Conservation (phyloP, 2,113 vertebrate species). For the Colinus virginianus region DNA sequence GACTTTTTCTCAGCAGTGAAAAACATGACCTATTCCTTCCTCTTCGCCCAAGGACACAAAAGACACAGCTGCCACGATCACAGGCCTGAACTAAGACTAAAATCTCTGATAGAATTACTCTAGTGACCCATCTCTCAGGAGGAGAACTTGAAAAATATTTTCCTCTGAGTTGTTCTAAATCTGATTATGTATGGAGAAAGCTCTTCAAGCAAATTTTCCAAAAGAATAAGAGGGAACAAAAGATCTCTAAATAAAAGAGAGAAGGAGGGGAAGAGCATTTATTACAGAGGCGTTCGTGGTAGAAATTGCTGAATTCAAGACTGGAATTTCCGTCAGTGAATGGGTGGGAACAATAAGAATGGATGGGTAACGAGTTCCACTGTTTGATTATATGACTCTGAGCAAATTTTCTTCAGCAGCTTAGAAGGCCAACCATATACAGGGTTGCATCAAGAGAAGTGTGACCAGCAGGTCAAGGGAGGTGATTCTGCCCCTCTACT, state of each 20-base stretch:
- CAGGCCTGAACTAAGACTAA: not conserved
- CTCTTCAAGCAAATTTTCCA: not conserved
- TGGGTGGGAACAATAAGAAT: not conserved
- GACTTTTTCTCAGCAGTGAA: not conserved
- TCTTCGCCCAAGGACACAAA: not conserved
- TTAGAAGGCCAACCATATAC: no score
- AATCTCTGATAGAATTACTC: not conserved
- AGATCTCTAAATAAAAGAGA: not conserved
- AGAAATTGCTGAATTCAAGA: not conserved
- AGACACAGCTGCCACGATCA: not conserved
- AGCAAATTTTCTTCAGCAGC: not conserved
- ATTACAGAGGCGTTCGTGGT: accelerated
- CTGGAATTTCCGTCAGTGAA: not conserved
- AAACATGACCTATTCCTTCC: not conserved
- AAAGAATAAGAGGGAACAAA: not conserved
- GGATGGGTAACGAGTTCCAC: not conserved
- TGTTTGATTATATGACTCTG: not conserved
- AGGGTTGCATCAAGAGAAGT: no score
- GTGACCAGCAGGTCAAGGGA: no score
- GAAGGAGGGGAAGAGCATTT: not conserved
- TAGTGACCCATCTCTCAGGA: not conserved
- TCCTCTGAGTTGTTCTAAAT: not conserved
- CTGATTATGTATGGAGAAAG: not conserved
- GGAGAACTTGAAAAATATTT: not conserved
- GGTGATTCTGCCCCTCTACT: no score